Evolutionary conservation across 2,113 vertebrate genomes (phyloP).

Genomic region (Ctenodactylus gundi): DNA sequence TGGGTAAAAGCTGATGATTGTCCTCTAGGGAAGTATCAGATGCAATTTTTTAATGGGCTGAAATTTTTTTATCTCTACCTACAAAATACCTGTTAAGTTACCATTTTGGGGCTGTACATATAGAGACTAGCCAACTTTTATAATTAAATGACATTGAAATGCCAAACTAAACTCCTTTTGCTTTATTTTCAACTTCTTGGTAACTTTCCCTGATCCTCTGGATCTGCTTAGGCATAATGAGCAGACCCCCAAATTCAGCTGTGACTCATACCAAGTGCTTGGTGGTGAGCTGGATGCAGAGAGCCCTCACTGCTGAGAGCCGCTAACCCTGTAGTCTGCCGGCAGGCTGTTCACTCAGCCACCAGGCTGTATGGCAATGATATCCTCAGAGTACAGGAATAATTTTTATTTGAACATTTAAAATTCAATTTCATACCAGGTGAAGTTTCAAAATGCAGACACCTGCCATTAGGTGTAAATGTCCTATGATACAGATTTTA

Average conservation of each 20-base stretch:
- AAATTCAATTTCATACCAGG: not conserved
- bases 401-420: not conserved
- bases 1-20: not conserved
- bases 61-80: not conserved
- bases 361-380: not conserved
- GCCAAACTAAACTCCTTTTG: not conserved
- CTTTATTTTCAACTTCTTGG: not conserved
- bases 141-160: not conserved
- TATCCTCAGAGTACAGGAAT: not conserved
- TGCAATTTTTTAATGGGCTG: not conserved
- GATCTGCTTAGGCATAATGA: not conserved
- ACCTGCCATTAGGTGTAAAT: not conserved
- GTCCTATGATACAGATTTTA: not conserved
- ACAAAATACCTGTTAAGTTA: not conserved
- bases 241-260: too few relatives aligned
- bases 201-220: not conserved
- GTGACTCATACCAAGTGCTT: not conserved
- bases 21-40: not conserved
- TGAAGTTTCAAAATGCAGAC: not conserved
- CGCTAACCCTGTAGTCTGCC: not conserved
- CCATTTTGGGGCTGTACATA: not conserved
- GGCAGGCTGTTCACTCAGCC: not conserved
- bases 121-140: not conserved
- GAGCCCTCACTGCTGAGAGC: not conserved
- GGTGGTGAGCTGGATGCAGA: fast-evolving